phyloP scores from a whole-genome alignment of 2,888 invertebrate genomes.

The Eristalinus sepulchralis region DNA sequence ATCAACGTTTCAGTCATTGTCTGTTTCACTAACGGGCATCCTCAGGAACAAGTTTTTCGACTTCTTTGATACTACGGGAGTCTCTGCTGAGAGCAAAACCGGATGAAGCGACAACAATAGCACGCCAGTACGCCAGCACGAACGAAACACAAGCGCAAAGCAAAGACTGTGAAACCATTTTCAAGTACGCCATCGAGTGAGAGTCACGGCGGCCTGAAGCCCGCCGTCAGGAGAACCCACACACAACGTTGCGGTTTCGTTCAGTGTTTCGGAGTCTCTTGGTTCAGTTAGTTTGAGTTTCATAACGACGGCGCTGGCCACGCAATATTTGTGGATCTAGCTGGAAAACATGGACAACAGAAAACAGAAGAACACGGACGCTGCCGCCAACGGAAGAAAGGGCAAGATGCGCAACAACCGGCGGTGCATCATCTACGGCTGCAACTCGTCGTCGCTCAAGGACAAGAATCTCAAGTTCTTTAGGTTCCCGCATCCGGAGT shows the following conservation, averaged over 20 bases:
- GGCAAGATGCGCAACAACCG: constrained; percentile 77
- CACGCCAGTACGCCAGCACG: constrained; percentile 22
- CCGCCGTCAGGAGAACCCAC: constrained; percentile 66
- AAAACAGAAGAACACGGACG: background rate
- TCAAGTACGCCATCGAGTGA: constrained; percentile 69
- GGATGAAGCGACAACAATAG: constrained; percentile 67
- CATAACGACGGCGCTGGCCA: constrained; percentile 30
- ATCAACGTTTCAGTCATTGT: too few relatives aligned
- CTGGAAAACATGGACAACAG: constrained; percentile 13
- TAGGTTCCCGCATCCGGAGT: constrained; percentile 78
- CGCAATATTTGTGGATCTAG: constrained; percentile 1
- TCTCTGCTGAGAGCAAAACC: constrained; percentile 68
- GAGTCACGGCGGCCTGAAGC: constrained; percentile 71
- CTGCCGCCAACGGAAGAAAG: constrained; percentile 1
- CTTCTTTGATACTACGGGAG: too few relatives aligned
- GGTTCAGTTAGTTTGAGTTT: constrained; percentile 58
- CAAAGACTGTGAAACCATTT: constrained; percentile 68
- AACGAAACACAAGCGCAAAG: constrained; percentile 64
- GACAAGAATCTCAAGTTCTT: constrained; percentile 79
- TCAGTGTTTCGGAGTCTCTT: constrained; percentile 61
- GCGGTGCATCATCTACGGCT: constrained; percentile 79
- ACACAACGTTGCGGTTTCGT: constrained; percentile 57
- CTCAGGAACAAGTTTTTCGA: constrained; percentile 56
- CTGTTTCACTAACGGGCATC: too few relatives aligned
- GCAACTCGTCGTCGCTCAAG: constrained; percentile 78